Base-by-base conservation (phyloP, 2,113 vertebrate species). In the Columbina picui region DNA sequence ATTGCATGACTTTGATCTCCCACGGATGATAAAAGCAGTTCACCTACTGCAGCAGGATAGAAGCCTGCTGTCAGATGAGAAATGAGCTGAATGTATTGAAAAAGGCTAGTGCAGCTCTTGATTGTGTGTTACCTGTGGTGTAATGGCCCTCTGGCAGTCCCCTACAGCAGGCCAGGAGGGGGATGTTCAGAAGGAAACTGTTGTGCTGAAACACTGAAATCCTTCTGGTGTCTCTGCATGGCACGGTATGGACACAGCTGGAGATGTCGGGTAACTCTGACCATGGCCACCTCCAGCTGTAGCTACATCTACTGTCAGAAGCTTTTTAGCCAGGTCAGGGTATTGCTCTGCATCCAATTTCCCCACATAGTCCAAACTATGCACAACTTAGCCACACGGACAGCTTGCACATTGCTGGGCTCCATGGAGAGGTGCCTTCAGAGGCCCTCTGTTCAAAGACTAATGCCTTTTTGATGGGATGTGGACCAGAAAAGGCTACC, bases 1-100 rank as follows among this genome's bases (percentile, higher is more conserved):
- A 95, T 94, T 92, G 88, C 53, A 69, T 61, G 79, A 71, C 96
- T 95, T 95, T 96, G 94, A 94, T 96, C 95, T 95, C 60, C 39
- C 75, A 60, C 1, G 13, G 82, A 70, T 71, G 90, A 92, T 94
- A 97, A 96, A 95, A 95, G 77, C 76, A 60, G 68, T 94, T 93
- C 83, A 78, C 34, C 79, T 87, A 45, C 85, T 96, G 92, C 93
- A 96, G 79, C 0, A 0, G 92, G 64, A 29, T 39, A 30, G 93
- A 75, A 75, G 43, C 52, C 43, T 75, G 52, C 68, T 84, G 52
- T 90, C 43, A 22, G 68, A 23, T 29, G 64, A 80, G 53, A 76
- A 61, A 68, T 75, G 55, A 93, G 52, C n/a, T 64, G 79, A 20
- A 26, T 71, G 32, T 7, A 14, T 6, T 38, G 73, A 21, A 89